phyloP scores from a whole-genome alignment of 2,888 invertebrate genomes.

The Spodoptera littoralis region DNA sequence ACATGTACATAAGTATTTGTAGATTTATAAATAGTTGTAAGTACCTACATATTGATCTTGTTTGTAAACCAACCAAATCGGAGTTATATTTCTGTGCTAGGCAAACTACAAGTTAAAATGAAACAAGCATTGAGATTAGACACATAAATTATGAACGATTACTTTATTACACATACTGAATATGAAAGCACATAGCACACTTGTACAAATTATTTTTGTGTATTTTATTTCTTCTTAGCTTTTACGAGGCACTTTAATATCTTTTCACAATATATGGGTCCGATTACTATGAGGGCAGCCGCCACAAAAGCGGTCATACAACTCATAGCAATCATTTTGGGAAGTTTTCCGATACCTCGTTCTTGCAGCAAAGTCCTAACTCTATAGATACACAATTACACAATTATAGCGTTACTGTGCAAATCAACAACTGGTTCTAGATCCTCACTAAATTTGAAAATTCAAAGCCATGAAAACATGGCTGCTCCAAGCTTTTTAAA shows the following conservation, averaged over 20 bases:
- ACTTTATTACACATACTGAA: conserved; percentile 7
- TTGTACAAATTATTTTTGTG: neutral
- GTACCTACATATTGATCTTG: no score
- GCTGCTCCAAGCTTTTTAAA: no score
- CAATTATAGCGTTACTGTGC: neutral
- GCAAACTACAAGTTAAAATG: neutral
- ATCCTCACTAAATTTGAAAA: no score
- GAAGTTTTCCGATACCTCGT: conserved; percentile 1
- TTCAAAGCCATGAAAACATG: no score
- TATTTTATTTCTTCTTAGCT: conserved; percentile 42
- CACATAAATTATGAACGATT: neutral
- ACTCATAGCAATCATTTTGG: conserved; percentile 67
- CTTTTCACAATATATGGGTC: conserved; percentile 67
- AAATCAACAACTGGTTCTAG: neutral
- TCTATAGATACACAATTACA: neutral
- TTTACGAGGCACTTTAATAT: conserved; percentile 54
- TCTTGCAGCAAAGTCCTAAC: neutral
- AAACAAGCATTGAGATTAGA: neutral
- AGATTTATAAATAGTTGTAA: no score
- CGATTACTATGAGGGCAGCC: conserved; percentile 57
- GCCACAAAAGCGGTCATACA: conserved; percentile 54
- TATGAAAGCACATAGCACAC: neutral
- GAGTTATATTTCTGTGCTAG: no score
- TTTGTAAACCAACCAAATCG: no score
- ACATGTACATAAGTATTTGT: no score